Evolutionary conservation across 2,888 invertebrate genomes (phyloP).

Genomic region (Aleiodes testaceus): DNA sequence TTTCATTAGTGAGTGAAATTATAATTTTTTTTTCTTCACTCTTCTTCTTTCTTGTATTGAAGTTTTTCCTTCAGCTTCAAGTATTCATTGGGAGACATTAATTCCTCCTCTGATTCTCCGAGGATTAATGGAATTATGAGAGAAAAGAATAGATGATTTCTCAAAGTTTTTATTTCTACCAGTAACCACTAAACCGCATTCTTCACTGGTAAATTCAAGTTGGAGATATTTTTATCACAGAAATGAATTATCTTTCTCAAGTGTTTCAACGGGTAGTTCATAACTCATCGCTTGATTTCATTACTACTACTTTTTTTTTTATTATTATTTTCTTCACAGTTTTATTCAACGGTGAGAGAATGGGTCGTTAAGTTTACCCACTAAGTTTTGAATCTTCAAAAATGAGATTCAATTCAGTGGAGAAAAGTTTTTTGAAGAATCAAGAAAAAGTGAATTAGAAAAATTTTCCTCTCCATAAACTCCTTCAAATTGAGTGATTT

Average conservation of each 20-base stretch:
- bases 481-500: too few relatives aligned
- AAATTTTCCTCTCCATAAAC: too few relatives aligned
- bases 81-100: too few relatives aligned
- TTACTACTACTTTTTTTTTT: too few relatives aligned
- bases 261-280: not conserved
- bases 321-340: not conserved
- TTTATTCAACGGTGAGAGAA: not conserved
- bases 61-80: too few relatives aligned
- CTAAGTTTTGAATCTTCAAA: too few relatives aligned
- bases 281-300: conserved; percentile 7
- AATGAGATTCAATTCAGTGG: too few relatives aligned
- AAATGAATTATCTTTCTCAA: conserved; percentile 13
- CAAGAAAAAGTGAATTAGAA: too few relatives aligned
- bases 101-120: too few relatives aligned
- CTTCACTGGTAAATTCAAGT: not conserved
- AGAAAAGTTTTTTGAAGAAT: too few relatives aligned
- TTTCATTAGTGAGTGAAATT: not conserved
- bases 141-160: not conserved
- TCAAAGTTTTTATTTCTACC: not conserved
- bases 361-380: not conserved
- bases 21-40: not conserved
- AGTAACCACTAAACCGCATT: too few relatives aligned
- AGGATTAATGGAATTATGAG: not conserved
- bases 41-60: too few relatives aligned
- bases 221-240: not conserved